These are phyloP conservation scores for Coenobita brevimanus DNA, from an alignment of 1,140 invertebrate genomes.

Conservation along the genomic window DNA sequence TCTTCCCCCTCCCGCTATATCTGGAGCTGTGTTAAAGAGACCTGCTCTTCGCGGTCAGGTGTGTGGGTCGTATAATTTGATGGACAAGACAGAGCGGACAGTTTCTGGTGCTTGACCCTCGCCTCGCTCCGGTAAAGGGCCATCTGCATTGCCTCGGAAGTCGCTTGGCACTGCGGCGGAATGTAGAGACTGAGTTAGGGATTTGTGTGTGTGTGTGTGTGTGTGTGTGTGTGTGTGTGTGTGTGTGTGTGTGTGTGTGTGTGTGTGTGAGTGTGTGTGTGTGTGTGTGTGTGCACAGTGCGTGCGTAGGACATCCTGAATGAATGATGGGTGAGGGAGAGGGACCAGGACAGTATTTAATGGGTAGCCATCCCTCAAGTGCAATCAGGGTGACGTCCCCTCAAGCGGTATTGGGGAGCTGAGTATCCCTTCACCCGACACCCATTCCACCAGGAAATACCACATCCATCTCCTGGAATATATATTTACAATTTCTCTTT, in stretches of 20 bases:
- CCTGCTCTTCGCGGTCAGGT: no score
- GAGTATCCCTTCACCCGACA: no score
- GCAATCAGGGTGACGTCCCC: neutral
- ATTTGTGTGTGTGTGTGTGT: neutral
- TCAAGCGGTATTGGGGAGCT: no score
- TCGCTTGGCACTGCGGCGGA: conserved; percentile 2
- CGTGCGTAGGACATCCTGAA: neutral
- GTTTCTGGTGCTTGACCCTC: neutral
- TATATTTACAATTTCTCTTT: no score
- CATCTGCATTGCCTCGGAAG: conserved; percentile 11
- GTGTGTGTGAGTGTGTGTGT: neutral
- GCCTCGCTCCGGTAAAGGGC: neutral
- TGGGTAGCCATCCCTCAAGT: neutral
- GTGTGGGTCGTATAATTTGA: no score
- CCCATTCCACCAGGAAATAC: no score
- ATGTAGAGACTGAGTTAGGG: conserved; percentile 3
- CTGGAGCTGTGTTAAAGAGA: no score
- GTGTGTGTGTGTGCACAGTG: neutral
- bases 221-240: no score
- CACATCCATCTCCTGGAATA: no score
- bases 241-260: neutral
- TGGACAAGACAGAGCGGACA: no score
- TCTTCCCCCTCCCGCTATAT: no score
- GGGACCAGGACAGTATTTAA: neutral
- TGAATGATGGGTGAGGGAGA: neutral